Evolutionary conservation across 1,140 invertebrate genomes (phyloP).

Genomic region (Mylabris phalerata): DNA sequence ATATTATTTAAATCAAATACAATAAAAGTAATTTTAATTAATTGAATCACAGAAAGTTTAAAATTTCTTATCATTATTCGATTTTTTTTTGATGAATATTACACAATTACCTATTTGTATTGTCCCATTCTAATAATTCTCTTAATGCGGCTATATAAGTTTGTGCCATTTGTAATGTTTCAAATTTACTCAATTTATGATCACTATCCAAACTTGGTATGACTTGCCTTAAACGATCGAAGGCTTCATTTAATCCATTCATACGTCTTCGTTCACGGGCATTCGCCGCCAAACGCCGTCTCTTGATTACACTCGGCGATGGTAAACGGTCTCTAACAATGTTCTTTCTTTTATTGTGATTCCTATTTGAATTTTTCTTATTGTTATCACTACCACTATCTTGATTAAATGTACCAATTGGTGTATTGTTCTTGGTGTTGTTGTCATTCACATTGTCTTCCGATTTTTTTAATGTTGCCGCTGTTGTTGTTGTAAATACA

Average conservation of each 20-base stretch:
- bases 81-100: background rate
- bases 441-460: background rate
- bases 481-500: background rate
- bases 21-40: constrained; percentile 1
- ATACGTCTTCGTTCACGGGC: constrained; percentile 71
- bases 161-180: constrained; percentile 84
- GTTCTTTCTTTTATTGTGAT: constrained; percentile 17
- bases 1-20: constrained; percentile 1
- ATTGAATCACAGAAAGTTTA: background rate
- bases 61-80: background rate
- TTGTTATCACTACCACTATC: background rate
- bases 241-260: constrained; percentile 77
- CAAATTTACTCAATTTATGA: constrained; percentile 78
- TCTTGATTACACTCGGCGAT: constrained; percentile 53
- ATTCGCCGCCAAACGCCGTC: constrained; percentile 66
- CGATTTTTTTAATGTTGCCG: background rate
- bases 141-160: constrained; percentile 71
- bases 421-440: background rate
- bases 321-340: constrained; percentile 37
- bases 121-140: constrained; percentile 48
- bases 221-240: constrained; percentile 69
- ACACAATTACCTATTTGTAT: constrained; percentile 5
- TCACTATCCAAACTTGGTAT: constrained; percentile 70
- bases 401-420: background rate
- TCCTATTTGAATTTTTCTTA: background rate